Evolutionary conservation across 2,888 invertebrate species (phyloP), one percentile per base, ranked within the genome.

Genomic region (Leptinotarsa rubiginosa): DNA sequence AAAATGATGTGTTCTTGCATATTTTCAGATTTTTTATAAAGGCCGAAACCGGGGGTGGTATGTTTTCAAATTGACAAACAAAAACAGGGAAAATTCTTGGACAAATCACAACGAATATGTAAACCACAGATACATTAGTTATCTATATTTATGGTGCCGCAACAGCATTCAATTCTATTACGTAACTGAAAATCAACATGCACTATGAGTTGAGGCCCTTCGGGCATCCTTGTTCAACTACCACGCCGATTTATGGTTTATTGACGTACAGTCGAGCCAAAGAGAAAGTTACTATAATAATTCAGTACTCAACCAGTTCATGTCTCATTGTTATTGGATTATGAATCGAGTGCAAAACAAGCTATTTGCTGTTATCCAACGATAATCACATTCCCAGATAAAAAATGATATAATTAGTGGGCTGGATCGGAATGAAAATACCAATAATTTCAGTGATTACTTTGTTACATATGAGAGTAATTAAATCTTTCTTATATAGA

Each of bases 351-450:
- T 10, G 52, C 41, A 59, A 69, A 47, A 69, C 56, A 41, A 47
- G 56, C 22, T 52, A 41, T 69, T 56, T 69, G 69, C 56, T 47
- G 56, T 69, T 69, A 69, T 69, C 69, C 56, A 69, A 69, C 68
- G n/a, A 68, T 31, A 68, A 52, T 68, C 25, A 52, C 13, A 31
- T 69, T 56, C 15, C 56, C 52, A 18, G 15, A 56, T 47, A 56
- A 69, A 69, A 69, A 69, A 69, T 69, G 20, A 16, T 47, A 47
- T 56, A 54, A 47, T 69, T 56, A 56, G 16, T 62, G 18, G 31
- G 16, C n/a, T 62, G 62, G 59, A 5, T 62, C n/a, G 7, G n/a
- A 41, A n/a, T 62, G 62, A n/a, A 62, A 62, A 62, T 4, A 41
- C 5, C 1, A 69, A 47, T 69, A 47, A 69, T 56, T 69, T 41